These are phyloP conservation scores for Microctonus aethiopoides DNA, from an alignment of 2,888 invertebrate species.

Conservation along the genomic window DNA sequence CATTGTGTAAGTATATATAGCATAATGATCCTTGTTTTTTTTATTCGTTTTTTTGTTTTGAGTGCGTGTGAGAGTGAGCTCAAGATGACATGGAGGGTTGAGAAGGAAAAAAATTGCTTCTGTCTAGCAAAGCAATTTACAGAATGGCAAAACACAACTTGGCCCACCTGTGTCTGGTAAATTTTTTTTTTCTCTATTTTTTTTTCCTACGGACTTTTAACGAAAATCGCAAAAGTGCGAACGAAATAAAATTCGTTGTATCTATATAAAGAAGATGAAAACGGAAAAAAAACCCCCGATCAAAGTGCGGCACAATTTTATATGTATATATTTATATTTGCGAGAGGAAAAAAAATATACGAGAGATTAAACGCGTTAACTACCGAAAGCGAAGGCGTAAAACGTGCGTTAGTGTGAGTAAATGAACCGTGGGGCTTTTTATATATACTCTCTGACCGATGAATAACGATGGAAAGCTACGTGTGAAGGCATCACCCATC, in stretches of 20 bases:
- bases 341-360: background rate
- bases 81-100: background rate
- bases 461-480: constrained; percentile 34
- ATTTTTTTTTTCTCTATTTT: background rate
- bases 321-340: constrained; percentile 7
- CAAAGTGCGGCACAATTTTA: background rate
- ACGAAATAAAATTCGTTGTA: constrained; percentile 32
- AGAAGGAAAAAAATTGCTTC: constrained; percentile 17
- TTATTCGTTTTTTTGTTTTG: too few relatives aligned
- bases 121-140: constrained; percentile 30
- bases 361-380: background rate
- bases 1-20: background rate
- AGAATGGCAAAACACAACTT: constrained; percentile 31
- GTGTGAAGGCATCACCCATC: constrained; percentile 10
- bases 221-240: constrained; percentile 11
- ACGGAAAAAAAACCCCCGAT: background rate
- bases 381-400: background rate
- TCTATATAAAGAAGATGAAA: constrained; percentile 3
- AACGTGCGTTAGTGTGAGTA: constrained; percentile 31
- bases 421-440: constrained; percentile 11
- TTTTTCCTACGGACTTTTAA: background rate
- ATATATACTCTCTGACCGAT: constrained; percentile 15
- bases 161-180: constrained; percentile 27
- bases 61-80: background rate
- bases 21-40: too few relatives aligned